phyloP scores from a whole-genome alignment of 1,140 invertebrate species.

The Zaprionus lachaisei region DNA sequence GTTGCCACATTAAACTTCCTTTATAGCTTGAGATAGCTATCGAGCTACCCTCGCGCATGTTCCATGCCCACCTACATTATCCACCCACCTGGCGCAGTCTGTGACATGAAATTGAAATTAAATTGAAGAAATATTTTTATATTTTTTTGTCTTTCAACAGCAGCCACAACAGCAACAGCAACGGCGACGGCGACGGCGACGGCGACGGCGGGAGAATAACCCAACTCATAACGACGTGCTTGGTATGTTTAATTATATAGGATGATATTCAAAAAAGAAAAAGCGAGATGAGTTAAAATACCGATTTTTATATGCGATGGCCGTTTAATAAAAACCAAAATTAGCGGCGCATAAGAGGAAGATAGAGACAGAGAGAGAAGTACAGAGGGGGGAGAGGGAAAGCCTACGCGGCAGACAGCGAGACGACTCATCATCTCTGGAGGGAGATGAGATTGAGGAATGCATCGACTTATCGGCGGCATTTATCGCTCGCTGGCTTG shows the following conservation, averaged over 20 bases:
- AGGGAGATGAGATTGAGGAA: conserved; percentile 34
- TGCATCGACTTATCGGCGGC: conserved; percentile 57
- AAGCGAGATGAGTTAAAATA: conserved; percentile 68
- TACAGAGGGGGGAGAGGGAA: conserved; percentile 29
- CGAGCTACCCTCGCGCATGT: not conserved
- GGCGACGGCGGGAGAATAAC: conserved; percentile 15
- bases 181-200: not conserved
- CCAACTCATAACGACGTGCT: conserved; percentile 69
- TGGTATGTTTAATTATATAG: conserved; percentile 77
- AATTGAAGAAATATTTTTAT: conserved; percentile 63
- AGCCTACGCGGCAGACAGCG: conserved; percentile 57
- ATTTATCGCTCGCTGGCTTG: conserved; percentile 51
- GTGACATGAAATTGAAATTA: conserved; percentile 80
- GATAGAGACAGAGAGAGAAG: conserved; percentile 21
- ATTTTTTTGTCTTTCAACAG: conserved; percentile 1
- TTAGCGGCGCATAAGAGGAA: conserved; percentile 71
- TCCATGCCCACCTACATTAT: conserved; percentile 25
- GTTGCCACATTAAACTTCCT: not conserved
- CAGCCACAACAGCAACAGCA: conserved; percentile 17
- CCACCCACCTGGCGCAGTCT: conserved; percentile 47
- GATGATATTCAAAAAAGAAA: conserved; percentile 74
- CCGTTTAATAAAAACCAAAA: conserved; percentile 75
- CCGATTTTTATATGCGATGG: conserved; percentile 71
- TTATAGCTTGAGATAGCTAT: not conserved
- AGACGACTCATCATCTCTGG: conserved; percentile 54